Percentiles rank a stretch among this genome's conserved stretches.
Conservation (phyloP, 1,140 invertebrate species). For the Teleogryllus occipitalis region DNA sequence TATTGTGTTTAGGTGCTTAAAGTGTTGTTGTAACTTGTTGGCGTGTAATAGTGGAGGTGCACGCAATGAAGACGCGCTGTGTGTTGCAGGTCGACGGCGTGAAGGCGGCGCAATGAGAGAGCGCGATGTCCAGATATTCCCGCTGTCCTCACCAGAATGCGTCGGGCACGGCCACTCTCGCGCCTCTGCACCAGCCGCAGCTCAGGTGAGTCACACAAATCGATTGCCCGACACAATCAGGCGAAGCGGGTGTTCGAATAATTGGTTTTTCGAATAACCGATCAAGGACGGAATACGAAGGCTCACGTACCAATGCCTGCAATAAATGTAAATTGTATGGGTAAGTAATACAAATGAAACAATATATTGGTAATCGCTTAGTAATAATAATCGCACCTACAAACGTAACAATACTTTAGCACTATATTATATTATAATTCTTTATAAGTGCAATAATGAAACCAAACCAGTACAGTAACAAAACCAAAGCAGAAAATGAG, state of each 20-base stretch:
- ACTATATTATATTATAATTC: no score
- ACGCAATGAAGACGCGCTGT: neutral
- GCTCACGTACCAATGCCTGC: no score
- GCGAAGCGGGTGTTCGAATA: neutral
- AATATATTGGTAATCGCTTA: no score
- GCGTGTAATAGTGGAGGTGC: neutral
- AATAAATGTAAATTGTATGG: no score
- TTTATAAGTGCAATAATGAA: no score
- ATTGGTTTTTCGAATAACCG: no score
- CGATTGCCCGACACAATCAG: neutral
- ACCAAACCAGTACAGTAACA: no score
- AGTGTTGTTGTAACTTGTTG: neutral
- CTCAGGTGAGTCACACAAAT: constrained; percentile 10
- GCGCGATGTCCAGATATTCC: constrained; percentile 21
- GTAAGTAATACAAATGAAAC: no score
- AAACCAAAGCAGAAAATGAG: no score
- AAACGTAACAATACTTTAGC: no score
- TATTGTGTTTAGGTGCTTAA: neutral
- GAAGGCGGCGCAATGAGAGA: constrained; percentile 18
- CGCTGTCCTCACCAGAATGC: constrained; percentile 19
- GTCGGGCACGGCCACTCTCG: neutral
- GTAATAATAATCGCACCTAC: no score
- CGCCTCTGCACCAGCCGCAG: constrained; percentile 7
- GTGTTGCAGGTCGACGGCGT: constrained; percentile 13
- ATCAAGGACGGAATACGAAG: no score